Percentiles rank a stretch among this genome's conserved stretches.
Evolutionary conservation across 2,797 vertebrate genomes (phyloP).

Genomic region (Notolabrus celidotus): DNA sequence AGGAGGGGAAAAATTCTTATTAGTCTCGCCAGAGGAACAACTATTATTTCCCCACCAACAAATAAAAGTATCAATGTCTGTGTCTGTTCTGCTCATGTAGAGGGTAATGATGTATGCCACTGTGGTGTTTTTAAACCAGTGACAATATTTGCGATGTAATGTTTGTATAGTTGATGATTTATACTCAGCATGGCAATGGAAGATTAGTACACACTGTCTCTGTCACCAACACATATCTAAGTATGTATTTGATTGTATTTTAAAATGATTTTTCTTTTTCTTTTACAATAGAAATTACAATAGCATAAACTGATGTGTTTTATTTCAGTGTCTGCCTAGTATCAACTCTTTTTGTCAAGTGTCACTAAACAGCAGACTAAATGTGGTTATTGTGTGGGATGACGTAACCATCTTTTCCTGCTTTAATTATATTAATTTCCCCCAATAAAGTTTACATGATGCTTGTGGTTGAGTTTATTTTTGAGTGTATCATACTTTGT

Average conservation of each 20-base stretch:
- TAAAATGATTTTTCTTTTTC: too few relatives aligned
- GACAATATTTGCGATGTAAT: too few relatives aligned
- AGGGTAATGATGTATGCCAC: too few relatives aligned
- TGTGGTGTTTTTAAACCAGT: too few relatives aligned
- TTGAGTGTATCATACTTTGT: not conserved
- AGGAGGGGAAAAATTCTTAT: constrained; percentile 13
- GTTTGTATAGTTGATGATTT: too few relatives aligned
- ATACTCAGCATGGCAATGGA: too few relatives aligned
- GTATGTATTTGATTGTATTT: too few relatives aligned
- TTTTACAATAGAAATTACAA: too few relatives aligned
- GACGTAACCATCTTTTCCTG: not conserved
- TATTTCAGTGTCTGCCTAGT: not conserved
- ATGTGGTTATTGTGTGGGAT: not conserved
- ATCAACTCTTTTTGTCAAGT: not conserved
- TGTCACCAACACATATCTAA: not conserved
- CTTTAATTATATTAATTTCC: not conserved
- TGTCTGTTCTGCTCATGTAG: too few relatives aligned
- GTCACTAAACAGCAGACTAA: not conserved
- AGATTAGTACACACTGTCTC: not conserved
- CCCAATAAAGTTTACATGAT: not conserved
- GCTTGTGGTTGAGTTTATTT: not conserved
- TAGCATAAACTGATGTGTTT: too few relatives aligned
- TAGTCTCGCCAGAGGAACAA: constrained; percentile 18
- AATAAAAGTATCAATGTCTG: not conserved
- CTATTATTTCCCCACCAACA: not conserved